Evolutionary conservation across 2,888 invertebrate genomes (phyloP).

Genomic region (Chalcis sispes): DNA sequence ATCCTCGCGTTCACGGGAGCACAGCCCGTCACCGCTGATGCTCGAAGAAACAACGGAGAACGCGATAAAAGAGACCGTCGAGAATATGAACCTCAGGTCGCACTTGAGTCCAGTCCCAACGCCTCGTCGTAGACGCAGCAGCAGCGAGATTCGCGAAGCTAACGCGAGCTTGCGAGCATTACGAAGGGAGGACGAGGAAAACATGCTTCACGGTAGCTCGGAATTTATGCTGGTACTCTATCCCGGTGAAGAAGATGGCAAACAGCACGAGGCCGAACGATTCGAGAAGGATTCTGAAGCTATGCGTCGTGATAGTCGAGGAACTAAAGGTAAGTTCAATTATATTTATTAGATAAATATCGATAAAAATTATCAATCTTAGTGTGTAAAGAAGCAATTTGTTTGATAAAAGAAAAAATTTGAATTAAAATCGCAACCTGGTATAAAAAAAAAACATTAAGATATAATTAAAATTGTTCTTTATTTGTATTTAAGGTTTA

Average conservation of each 20-base stretch:
- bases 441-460: no score
- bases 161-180: constrained; percentile 7
- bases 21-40: constrained; percentile 64
- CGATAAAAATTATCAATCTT: no score
- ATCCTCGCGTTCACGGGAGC: constrained; percentile 55
- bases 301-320: constrained; percentile 8
- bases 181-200: constrained; percentile 70
- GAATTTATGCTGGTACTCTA: constrained; percentile 89
- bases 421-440: no score
- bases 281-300: constrained; percentile 29
- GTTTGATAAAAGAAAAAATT: no score
- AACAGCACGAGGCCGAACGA: constrained; percentile 13
- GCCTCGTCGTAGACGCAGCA: constrained; percentile 38
- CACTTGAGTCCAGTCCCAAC: constrained; percentile 21
- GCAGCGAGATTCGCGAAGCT: constrained; percentile 19
- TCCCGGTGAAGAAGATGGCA: constrained; percentile 77
- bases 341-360: neutral
- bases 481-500: neutral
- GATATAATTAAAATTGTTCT: no score
- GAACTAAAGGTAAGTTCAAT: constrained; percentile 11
- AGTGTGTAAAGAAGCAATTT: no score
- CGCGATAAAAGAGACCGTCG: constrained; percentile 28
- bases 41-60: constrained; percentile 41
- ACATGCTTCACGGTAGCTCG: constrained; percentile 81
- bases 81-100: constrained; percentile 18